phyloP scores from a whole-genome alignment of 1,140 invertebrate species.

The Pararge aegeria region DNA sequence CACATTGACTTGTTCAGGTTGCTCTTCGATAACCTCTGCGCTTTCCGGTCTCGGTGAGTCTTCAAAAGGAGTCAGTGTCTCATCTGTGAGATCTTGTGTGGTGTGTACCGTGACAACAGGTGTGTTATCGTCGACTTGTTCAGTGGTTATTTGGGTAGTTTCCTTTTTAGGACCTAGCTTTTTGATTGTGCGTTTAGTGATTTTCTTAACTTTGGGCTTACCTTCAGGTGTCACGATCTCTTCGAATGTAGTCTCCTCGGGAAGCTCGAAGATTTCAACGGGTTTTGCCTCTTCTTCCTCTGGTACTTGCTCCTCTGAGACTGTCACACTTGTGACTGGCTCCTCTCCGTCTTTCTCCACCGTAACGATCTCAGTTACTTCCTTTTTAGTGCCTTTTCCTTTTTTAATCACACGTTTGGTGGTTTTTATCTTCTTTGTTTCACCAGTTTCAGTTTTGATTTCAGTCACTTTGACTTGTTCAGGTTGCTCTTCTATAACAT shows the following conservation, averaged over 20 bases:
- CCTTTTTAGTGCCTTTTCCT: background rate
- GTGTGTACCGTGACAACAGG: background rate
- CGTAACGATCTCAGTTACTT: background rate
- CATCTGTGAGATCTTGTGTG: background rate
- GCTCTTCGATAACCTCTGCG: background rate
- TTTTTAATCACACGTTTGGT: background rate
- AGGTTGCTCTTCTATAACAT: background rate
- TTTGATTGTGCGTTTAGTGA: background rate
- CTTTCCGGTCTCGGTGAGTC: background rate
- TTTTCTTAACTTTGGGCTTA: background rate
- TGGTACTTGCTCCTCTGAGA: background rate
- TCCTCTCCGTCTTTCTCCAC: background rate
- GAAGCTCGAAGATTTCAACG: background rate
- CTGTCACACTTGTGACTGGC: background rate
- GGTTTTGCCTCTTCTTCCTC: background rate
- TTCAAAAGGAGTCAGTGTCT: background rate
- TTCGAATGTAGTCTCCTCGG: background rate
- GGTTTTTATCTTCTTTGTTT: background rate
- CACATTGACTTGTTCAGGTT: background rate
- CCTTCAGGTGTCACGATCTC: background rate
- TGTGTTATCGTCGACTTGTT: background rate
- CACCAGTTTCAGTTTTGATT: background rate
- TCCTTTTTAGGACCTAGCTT: background rate
- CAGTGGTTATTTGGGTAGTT: background rate
- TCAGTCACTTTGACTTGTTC: background rate